Base-by-base conservation (phyloP, 2,797 vertebrate genomes). In the Cichlasoma orientale region DNA sequence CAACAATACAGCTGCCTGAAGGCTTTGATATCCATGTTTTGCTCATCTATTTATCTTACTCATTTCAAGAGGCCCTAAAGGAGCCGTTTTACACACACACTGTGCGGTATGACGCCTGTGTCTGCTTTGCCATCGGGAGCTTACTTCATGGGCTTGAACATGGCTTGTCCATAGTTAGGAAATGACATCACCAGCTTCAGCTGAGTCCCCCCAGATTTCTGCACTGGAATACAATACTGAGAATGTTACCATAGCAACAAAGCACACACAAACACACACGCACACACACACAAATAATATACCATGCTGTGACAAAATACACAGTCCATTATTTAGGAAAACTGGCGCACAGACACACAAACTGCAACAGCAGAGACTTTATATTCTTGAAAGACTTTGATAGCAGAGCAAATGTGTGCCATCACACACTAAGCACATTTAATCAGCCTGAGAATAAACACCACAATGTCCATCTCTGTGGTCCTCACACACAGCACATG, bases 101-200 rank as follows among this genome's bases (percentile, higher is more conserved):
- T 36, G n/a, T 57, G 33, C 50, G 2, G 25, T 12, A 12, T 19
- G 23, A 44, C 16, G 31, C 1, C 9, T 14, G 23, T 56, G 70
- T 23, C 70, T 58, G 11, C 27, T 79, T 50, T 16, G 58, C 13
- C 5, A 10, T 50, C 11, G 14, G 50, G 3, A 29, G 87, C 94
- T 94, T 78, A 98, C 96, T 96, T 97, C 94, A 96, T 96, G 52
- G 96, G 96, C 80, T 97, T 97, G 89, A 97, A 95, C 88, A 97
- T 89, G 36, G 95, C 96, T 63, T 96, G 94, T 52, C 96, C 95
- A 0, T 96, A 96, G 86, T 96, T 95, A 0, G 95, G 89, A 70
- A 96, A 96, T 0, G 93, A 95, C 94, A 96, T 95, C 88, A 95
- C 92, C 86, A 96, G 90, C 91, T 97, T 97, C 71, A 96, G 88